Evolutionary conservation across 2,888 invertebrate genomes (phyloP).

Genomic region (Dicranocentrus wangi): DNA sequence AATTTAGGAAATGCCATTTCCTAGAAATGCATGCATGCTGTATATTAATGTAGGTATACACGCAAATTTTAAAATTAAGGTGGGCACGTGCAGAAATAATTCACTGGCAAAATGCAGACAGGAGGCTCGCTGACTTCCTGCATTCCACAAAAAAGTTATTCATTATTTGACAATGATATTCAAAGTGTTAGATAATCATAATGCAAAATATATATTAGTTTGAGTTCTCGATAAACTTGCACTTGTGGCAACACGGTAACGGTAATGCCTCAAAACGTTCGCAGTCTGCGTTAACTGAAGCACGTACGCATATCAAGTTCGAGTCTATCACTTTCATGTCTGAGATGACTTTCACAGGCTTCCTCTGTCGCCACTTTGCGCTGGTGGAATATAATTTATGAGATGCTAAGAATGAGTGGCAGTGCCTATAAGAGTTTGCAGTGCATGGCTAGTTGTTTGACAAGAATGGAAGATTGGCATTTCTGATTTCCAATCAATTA

Average conservation of each 20-base stretch:
- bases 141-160: not conserved
- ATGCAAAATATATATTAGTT: not conserved
- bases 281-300: not conserved
- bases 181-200: conserved; percentile 3
- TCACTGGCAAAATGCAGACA: too few relatives aligned
- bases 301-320: conserved; percentile 7
- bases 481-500: conserved; percentile 24
- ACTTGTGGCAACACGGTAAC: not conserved
- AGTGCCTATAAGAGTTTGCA: not conserved
- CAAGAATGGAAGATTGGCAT: conserved; percentile 17
- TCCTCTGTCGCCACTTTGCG: too few relatives aligned
- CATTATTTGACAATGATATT: conserved; percentile 4
- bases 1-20: too few relatives aligned
- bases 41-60: too few relatives aligned
- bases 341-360: conserved; percentile 2
- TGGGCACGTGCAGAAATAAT: not conserved
- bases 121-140: conserved; percentile 1
- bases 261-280: not conserved
- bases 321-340: conserved; percentile 2
- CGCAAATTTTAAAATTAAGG: too few relatives aligned
- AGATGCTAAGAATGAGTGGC: too few relatives aligned
- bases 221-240: not conserved
- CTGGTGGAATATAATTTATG: too few relatives aligned
- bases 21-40: too few relatives aligned
- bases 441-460: conserved; percentile 15